phyloP scores from a whole-genome alignment of 1,140 invertebrate genomes.

The Drosophila repletoides region DNA sequence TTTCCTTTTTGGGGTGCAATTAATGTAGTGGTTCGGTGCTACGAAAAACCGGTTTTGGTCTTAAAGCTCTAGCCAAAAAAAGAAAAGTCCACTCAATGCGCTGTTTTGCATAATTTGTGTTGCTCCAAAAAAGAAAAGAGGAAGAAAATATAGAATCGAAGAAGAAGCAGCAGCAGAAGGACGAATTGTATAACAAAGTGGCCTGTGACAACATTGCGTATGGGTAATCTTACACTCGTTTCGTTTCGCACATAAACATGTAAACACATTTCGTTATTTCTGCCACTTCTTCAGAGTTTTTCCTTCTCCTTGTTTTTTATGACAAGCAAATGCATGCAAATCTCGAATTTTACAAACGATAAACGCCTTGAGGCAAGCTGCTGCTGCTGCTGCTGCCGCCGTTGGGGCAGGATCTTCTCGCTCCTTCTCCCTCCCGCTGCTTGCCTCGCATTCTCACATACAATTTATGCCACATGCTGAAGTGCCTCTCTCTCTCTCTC shows the following conservation, averaged over 20 bases:
- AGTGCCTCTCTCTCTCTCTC: slow-evolving; percentile 18
- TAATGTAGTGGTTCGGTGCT: too few relatives aligned
- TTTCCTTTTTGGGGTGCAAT: too few relatives aligned
- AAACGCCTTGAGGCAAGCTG: slow-evolving; percentile 78
- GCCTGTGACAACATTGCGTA: slow-evolving; percentile 70
- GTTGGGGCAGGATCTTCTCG: too few relatives aligned
- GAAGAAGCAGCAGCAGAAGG: background rate
- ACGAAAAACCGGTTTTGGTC: too few relatives aligned
- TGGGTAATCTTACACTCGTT: slow-evolving; percentile 69
- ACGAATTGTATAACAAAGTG: slow-evolving; percentile 68
- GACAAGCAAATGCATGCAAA: slow-evolving; percentile 79
- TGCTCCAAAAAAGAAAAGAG: background rate
- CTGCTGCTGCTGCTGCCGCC: slow-evolving; percentile 37
- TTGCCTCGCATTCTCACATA: slow-evolving; percentile 21
- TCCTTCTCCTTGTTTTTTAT: slow-evolving; percentile 50
- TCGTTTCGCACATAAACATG: slow-evolving; percentile 63
- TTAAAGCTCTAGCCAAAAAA: slow-evolving; percentile 6
- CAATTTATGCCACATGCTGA: slow-evolving; percentile 72
- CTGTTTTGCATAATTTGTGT: slow-evolving; percentile 1
- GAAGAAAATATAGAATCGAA: background rate
- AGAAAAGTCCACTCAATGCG: too few relatives aligned
- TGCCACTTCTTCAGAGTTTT: too few relatives aligned
- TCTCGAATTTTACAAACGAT: slow-evolving; percentile 80
- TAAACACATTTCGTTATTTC: slow-evolving; percentile 65
- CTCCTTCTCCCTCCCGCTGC: background rate